Conservation (phyloP, 2,113 vertebrate species). For the Corydoras maculifer region DNA sequence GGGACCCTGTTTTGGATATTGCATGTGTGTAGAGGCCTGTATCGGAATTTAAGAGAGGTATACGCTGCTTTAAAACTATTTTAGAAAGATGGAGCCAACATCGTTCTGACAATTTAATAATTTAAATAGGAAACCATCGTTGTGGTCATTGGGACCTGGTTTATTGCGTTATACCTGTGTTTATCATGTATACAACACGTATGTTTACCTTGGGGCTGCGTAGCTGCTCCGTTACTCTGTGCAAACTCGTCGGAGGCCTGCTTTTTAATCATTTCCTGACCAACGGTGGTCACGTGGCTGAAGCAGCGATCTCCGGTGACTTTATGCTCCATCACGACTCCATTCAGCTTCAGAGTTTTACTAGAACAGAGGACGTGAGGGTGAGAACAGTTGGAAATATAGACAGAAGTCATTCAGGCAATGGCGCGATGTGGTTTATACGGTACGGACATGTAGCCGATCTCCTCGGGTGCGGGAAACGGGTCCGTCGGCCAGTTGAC, state of each 20-base stretch:
- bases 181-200: not conserved
- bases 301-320: constrained; percentile 68
- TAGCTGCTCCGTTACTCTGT: constrained; percentile 24
- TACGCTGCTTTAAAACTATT: too few relatives aligned
- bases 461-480: constrained; percentile 77
- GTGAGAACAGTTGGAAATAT: not conserved
- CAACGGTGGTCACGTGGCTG: constrained; percentile 59
- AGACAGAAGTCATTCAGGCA: too few relatives aligned
- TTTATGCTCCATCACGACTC: constrained; percentile 66
- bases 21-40: too few relatives aligned
- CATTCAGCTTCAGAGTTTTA: constrained; percentile 66
- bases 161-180: not conserved
- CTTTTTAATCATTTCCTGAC: constrained; percentile 62
- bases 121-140: too few relatives aligned
- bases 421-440: not conserved
- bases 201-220: constrained; percentile 10
- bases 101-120: too few relatives aligned
- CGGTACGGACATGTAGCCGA: constrained; percentile 69
- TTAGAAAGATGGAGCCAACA: too few relatives aligned
- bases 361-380: constrained; percentile 45
- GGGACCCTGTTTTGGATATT: too few relatives aligned
- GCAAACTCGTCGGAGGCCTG: constrained; percentile 22
- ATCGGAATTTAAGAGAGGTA: too few relatives aligned
- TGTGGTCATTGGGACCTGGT: not conserved
- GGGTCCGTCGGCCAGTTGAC: constrained; percentile 78